Conservation (phyloP, 2,113 vertebrate genomes). For the Myiozetetes cayanensis region DNA sequence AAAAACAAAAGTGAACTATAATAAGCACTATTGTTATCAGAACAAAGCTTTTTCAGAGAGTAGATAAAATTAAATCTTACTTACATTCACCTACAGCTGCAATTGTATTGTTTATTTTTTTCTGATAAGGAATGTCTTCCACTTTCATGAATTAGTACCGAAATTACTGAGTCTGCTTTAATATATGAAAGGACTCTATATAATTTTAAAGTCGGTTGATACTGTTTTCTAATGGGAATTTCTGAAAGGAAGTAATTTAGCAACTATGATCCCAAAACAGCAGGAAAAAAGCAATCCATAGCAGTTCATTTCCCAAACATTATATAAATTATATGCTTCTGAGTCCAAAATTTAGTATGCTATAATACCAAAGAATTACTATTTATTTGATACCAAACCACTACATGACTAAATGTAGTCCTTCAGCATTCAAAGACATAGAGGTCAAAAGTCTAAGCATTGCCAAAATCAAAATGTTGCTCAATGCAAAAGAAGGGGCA, state of each 20-base stretch:
- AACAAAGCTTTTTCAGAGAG: neutral
- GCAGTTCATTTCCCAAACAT: neutral
- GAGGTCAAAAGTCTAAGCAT: neutral
- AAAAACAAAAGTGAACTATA: neutral
- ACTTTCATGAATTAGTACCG: neutral
- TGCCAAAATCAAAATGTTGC: neutral
- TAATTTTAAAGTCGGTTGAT: neutral
- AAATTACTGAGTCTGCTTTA: neutral
- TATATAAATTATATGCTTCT: neutral
- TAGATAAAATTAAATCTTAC: neutral
- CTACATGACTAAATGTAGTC: neutral
- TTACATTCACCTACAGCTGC: neutral
- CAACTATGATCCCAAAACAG: neutral
- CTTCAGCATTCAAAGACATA: neutral
- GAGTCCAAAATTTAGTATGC: neutral
- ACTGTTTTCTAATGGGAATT: neutral
- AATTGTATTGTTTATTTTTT: neutral
- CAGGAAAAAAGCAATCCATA: neutral
- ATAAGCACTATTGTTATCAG: neutral
- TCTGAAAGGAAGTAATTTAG: conserved; percentile 10
- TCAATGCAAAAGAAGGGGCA: neutral
- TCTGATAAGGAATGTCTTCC: neutral
- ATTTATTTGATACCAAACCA: neutral
- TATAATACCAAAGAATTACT: neutral
- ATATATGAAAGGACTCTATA: neutral